phyloP scores from a whole-genome alignment of 2,113 vertebrate species.

The Nannobrachium achirus region DNA sequence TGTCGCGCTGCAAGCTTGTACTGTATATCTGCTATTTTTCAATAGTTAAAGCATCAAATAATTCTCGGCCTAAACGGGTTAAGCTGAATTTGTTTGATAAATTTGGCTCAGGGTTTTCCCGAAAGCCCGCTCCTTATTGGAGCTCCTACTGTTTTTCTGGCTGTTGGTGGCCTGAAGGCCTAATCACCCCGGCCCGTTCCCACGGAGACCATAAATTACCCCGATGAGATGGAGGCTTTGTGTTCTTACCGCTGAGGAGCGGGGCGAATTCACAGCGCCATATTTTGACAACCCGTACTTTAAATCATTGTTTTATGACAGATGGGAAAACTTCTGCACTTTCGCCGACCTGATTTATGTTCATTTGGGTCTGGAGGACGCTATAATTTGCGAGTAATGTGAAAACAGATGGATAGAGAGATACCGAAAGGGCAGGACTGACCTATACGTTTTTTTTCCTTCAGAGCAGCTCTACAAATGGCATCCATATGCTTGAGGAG shows the following conservation, averaged over 20 bases:
- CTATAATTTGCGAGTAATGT: slow-evolving; percentile 94
- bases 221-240: slow-evolving; percentile 96
- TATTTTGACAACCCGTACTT: slow-evolving; percentile 96
- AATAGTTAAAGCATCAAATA: no score
- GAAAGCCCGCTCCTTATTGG: slow-evolving; percentile 87
- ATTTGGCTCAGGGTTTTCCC: slow-evolving; percentile 94
- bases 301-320: slow-evolving; percentile 99
- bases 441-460: slow-evolving; percentile 87
- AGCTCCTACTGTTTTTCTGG: slow-evolving; percentile 98
- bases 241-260: slow-evolving; percentile 89
- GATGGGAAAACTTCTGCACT: slow-evolving; percentile 93
- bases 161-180: slow-evolving; percentile 96
- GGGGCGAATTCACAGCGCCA: slow-evolving; percentile 86
- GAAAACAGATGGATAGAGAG: slow-evolving; percentile 99
- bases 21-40: no score
- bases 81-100: slow-evolving; percentile 97
- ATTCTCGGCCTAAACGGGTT: no score
- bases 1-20: no score
- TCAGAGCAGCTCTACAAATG: slow-evolving; percentile 88
- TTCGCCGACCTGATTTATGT: slow-evolving; percentile 94
- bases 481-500: slow-evolving; percentile 91
- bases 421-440: slow-evolving; percentile 87
- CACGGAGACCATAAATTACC: slow-evolving; percentile 98
- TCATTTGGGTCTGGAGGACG: slow-evolving; percentile 96
- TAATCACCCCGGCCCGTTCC: slow-evolving; percentile 94